Evolutionary conservation across 2,797 vertebrate genomes (phyloP), one percentile per base, ranked within the genome.

Genomic region (Zalophus californianus): DNA sequence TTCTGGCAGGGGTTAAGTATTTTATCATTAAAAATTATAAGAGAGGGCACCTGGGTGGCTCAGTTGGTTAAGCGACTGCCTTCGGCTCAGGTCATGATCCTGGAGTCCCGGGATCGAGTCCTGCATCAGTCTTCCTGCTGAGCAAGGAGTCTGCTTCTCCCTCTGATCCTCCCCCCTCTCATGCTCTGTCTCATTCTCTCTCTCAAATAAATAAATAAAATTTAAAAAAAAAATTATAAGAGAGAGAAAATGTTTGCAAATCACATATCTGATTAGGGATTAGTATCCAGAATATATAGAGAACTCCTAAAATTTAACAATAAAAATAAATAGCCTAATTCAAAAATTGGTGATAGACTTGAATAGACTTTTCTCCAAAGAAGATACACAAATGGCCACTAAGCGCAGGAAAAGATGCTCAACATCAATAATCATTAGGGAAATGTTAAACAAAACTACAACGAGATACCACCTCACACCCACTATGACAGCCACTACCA

Each of bases 11-110:
- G 29, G 5, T 83, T 56, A 89, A 87, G 50, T 79, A 41, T 93
- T 82, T 73, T 91, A 23, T 77, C 68, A 84, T 72, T 48, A 93
- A 90, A 94, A 95, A 50, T 48, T 15, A 54, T n/a, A 72, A 44
- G 41, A 83, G 7, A 44, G 70, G 38, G 38, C 4, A 4, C 38
- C 38, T 38, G 38, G 38, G 38, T 38, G 38, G 38, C 38, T 38
- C 38, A 38, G 38, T 38, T 38, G 38, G 38, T 38, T 38, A 38
- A 38, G 38, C 3, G 38, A 38, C 38, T 38, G 38, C 38, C 38
- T 38, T 38, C 38, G 38, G 38, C 38, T 38, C 38, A 38, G 38
- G 38, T 3, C 38, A 38, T 38, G 3, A 38, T 38, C 38, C 38
- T 38, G 38, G 38, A 38, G 38, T 38, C 38, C 38, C 38, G 38